Conservation (phyloP, 1,140 invertebrate genomes). For the Apis laboriosa region DNA sequence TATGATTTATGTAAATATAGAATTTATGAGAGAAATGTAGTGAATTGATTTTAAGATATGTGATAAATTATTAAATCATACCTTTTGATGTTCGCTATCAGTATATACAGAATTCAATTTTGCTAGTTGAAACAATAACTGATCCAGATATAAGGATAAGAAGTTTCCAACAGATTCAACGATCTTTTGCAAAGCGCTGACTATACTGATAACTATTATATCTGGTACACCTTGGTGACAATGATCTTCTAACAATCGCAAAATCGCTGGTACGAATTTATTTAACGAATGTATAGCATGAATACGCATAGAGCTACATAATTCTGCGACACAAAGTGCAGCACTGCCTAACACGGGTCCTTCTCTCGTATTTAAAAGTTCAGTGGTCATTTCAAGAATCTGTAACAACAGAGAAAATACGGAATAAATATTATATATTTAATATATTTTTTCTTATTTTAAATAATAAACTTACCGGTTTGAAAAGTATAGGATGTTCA, state of each 20-base stretch:
- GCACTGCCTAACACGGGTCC: conserved; percentile 86
- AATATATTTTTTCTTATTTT: neutral
- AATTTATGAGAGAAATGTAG: neutral
- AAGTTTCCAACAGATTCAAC: conserved; percentile 90
- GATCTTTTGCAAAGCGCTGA: conserved; percentile 90
- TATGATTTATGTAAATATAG: neutral
- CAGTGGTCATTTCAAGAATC: conserved; percentile 84
- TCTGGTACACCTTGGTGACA: conserved; percentile 76
- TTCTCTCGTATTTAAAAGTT: conserved; percentile 81
- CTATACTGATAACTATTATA: conserved; percentile 82
- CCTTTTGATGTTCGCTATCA: conserved; percentile 73
- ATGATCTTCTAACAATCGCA: conserved; percentile 83
- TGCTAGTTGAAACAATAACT: conserved; percentile 86
- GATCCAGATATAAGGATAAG: conserved; percentile 90
- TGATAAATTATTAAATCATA: conserved; percentile 38
- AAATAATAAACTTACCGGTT: conserved; percentile 74
- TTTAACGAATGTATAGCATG: conserved; percentile 87
- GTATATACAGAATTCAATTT: conserved; percentile 80
- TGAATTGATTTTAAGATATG: neutral
- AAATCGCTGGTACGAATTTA: conserved; percentile 90
- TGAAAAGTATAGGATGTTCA: conserved; percentile 85
- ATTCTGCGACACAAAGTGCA: conserved; percentile 90
- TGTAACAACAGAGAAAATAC: conserved; percentile 35
- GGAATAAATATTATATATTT: too few species aligned
- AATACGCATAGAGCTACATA: conserved; percentile 87